Conservation (phyloP, 2,888 invertebrate genomes). For the Drosophila neonasuta region DNA sequence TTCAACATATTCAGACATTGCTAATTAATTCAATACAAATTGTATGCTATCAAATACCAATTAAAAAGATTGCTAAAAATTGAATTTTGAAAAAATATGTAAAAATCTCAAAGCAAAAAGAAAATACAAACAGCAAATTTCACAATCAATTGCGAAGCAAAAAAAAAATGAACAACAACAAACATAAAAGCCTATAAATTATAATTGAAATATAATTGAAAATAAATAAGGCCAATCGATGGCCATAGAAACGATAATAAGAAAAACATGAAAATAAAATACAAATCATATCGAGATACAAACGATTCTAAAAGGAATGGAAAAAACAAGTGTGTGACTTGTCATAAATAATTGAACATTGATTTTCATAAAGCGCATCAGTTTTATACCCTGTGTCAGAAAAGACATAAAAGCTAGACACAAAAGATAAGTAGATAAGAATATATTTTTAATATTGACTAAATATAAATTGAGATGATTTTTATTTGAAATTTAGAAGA, state of each 20-base stretch:
- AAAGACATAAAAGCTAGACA: too few species aligned
- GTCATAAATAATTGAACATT: conserved; percentile 2
- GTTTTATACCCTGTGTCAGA: too few species aligned
- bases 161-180: not conserved
- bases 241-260: not conserved
- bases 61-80: not conserved
- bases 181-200: conserved; percentile 4
- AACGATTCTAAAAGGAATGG: not conserved
- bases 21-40: not conserved
- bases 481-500: too few species aligned
- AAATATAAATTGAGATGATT: too few species aligned
- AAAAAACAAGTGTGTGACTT: not conserved
- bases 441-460: too few species aligned
- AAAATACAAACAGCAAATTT: not conserved
- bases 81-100: not conserved
- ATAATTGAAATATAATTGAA: conserved; percentile 12
- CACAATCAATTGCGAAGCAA: not conserved
- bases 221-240: conserved; percentile 12
- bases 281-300: not conserved
- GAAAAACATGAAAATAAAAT: not conserved
- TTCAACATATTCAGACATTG: not conserved
- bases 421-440: too few species aligned
- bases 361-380: not conserved
- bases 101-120: not conserved
- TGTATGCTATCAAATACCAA: not conserved